Percentiles rank a stretch among this genome's conserved stretches.
Evolutionary conservation across 2,113 vertebrate species (phyloP).

Genomic region (Fulica atra): DNA sequence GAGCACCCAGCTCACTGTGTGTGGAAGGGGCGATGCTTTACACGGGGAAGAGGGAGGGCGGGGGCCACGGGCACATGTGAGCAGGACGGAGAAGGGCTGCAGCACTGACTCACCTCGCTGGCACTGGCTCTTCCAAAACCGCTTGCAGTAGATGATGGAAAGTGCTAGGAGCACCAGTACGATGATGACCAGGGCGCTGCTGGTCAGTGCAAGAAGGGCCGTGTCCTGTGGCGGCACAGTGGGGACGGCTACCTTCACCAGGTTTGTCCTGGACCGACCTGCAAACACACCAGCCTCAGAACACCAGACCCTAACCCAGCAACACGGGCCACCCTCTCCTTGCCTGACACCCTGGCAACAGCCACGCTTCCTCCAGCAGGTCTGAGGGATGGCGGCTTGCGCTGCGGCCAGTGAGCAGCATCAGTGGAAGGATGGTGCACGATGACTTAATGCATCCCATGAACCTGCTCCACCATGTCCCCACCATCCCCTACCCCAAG

Average conservation of each 20-base stretch:
- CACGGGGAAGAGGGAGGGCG: neutral
- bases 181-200: constrained; percentile 74
- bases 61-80: fast-evolving
- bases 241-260: constrained; percentile 54
- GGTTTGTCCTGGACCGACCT: constrained; percentile 72
- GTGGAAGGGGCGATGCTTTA: neutral
- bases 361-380: fast-evolving
- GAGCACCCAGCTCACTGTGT: neutral
- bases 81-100: neutral
- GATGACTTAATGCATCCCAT: fast-evolving
- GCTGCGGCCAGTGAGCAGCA: neutral
- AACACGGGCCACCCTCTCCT: neutral
- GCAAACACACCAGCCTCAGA: neutral
- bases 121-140: constrained; percentile 75
- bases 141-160: constrained; percentile 78
- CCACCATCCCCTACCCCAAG: neutral
- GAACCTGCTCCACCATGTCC: fast-evolving
- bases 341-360: neutral
- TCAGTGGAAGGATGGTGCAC: no score
- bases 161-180: constrained; percentile 73
- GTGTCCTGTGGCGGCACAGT: constrained; percentile 56
- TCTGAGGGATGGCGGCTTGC: neutral
- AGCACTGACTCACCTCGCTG: constrained; percentile 63
- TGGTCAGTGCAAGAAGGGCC: constrained; percentile 70
- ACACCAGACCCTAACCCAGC: fast-evolving